A percentile compares a stretch with the other conserved stretches of the same genome.
These are phyloP conservation scores for Lagorchestes hirsutus DNA, from an alignment of 2,797 vertebrate species.

Conservation along the genomic window DNA sequence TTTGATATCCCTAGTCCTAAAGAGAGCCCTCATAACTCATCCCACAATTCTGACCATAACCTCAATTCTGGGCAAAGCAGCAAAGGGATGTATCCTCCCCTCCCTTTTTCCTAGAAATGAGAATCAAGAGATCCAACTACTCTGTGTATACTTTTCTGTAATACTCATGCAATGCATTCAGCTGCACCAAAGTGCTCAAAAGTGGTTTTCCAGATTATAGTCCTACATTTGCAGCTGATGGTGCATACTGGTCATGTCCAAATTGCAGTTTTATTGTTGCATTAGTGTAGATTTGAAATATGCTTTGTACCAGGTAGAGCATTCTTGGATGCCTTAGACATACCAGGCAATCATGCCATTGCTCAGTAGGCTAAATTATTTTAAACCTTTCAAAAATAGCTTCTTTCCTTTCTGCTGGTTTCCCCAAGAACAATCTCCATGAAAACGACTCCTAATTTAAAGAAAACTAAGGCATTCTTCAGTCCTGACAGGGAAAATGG, in stretches of 20 bases:
- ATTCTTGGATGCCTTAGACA: constrained; percentile 68
- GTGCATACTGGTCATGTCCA: constrained; percentile 33
- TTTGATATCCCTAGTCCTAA: background rate
- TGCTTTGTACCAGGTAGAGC: constrained; percentile 59
- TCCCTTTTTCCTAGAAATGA: background rate
- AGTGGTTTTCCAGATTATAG: constrained; percentile 61
- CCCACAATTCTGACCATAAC: background rate
- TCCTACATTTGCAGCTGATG: constrained; percentile 57
- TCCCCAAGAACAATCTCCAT: constrained; percentile 77
- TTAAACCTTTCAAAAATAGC: constrained; percentile 71
- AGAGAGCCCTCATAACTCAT: background rate
- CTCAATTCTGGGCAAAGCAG: background rate
- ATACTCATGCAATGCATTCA: constrained; percentile 40
- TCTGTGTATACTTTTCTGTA: constrained; percentile 5
- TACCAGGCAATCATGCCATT: constrained; percentile 68
- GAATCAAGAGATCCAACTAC: background rate
- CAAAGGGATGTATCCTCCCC: background rate
- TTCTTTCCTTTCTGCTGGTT: constrained; percentile 69
- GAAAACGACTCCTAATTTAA: constrained; percentile 82
- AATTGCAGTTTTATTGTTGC: constrained; percentile 70
- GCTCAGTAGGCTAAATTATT: constrained; percentile 74
- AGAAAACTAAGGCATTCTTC: constrained; percentile 75
- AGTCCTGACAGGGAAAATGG: constrained; percentile 78
- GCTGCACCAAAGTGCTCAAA: constrained; percentile 50
- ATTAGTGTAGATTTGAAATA: constrained; percentile 74